Conservation (phyloP, 2,797 vertebrate species). For the Tenualosa thibaudeaui region DNA sequence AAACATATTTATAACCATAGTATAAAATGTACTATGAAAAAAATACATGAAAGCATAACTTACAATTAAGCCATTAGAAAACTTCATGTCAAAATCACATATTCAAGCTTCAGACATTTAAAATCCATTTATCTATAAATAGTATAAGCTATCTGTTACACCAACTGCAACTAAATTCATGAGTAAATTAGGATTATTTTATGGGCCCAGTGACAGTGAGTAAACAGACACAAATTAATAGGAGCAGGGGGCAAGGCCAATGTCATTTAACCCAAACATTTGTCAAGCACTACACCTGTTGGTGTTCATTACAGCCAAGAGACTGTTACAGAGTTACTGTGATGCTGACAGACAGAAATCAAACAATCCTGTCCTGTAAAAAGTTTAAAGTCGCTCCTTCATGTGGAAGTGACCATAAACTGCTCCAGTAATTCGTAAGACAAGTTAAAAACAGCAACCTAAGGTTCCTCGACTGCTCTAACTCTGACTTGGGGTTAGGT, state of each 20-base stretch:
- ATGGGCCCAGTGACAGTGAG: conserved; percentile 26
- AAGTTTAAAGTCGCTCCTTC: neutral
- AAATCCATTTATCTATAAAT: neutral
- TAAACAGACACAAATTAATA: conserved; percentile 19
- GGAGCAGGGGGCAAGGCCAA: conserved; percentile 11
- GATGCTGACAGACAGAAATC: neutral
- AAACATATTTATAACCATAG: too few species aligned
- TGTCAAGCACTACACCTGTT: conserved; percentile 29
- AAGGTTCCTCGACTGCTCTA: conserved; percentile 30
- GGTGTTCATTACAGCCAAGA: conserved; percentile 21
- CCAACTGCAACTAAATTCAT: neutral
- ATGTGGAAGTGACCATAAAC: neutral
- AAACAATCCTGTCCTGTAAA: neutral
- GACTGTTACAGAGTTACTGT: neutral
- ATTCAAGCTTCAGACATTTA: neutral
- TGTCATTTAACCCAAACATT: conserved; percentile 28
- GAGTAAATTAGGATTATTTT: conserved; percentile 6
- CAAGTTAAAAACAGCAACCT: neutral
- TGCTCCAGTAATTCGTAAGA: neutral
- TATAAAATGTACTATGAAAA: too few species aligned
- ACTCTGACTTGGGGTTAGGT: conserved; percentile 14
- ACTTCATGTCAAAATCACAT: neutral
- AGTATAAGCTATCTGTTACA: neutral
- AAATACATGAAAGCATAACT: neutral
- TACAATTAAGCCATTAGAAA: neutral